These are phyloP conservation scores for Ormyrus nitidulus DNA, from an alignment of 2,888 invertebrate species.

Conservation along the genomic window DNA sequence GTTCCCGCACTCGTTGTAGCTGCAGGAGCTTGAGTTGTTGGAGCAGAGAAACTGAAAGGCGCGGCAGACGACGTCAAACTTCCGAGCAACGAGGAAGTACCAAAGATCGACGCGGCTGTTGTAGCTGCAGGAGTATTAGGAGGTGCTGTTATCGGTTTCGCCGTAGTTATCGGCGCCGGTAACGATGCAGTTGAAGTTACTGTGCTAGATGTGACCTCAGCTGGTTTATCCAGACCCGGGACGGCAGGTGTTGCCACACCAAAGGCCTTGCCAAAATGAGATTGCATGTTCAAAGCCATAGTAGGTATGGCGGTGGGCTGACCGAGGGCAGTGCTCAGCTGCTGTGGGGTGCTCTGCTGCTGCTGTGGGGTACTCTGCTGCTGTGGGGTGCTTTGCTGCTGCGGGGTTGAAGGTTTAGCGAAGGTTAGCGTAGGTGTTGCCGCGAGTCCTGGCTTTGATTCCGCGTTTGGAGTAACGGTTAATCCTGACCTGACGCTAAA, in stretches of 20 bases:
- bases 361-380: neutral
- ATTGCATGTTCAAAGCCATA: neutral
- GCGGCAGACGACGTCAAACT: conserved; percentile 17
- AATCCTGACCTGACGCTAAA: conserved; percentile 29
- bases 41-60: conserved; percentile 38
- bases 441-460: neutral
- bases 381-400: neutral
- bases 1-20: neutral
- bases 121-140: conserved; percentile 40
- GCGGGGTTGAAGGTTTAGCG: conserved; percentile 9
- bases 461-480: conserved; percentile 19
- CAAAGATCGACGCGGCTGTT: conserved; percentile 46
- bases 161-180: conserved; percentile 9
- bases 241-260: conserved; percentile 20
- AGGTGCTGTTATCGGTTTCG: conserved; percentile 1
- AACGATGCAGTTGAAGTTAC: neutral
- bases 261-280: conserved; percentile 37
- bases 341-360: neutral
- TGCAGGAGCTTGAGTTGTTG: neutral
- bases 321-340: neutral
- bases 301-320: neutral
- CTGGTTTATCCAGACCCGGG: conserved; percentile 11
- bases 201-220: neutral
- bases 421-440: conserved; percentile 6
- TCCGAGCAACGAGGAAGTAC: conserved; percentile 39